Percentiles rank a stretch among this genome's conserved stretches.
Conservation (phyloP, 2,113 vertebrate species). For the Chionis minor region DNA sequence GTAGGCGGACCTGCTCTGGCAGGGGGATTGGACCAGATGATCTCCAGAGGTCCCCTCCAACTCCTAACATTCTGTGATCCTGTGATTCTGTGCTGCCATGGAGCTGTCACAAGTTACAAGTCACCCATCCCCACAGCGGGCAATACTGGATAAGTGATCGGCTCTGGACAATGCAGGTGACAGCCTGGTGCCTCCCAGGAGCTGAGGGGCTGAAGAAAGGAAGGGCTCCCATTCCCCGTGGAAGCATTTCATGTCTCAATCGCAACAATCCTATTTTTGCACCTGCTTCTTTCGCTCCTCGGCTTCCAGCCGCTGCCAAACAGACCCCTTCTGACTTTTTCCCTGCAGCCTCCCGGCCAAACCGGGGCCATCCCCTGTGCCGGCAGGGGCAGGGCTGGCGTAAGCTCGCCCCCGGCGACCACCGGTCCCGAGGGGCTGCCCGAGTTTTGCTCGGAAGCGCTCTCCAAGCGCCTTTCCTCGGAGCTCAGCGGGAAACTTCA, state of each 20-base stretch:
- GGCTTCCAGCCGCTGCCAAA: background rate
- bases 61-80: too few species aligned
- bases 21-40: too few species aligned
- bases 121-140: accelerated
- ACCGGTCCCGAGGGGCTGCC: background rate
- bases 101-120: background rate
- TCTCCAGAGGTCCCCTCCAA: too few species aligned
- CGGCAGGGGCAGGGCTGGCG: background rate
- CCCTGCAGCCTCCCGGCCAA: background rate
- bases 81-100: background rate
- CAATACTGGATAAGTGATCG: accelerated
- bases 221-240: background rate
- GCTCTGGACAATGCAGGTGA: background rate
- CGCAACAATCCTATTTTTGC: accelerated
- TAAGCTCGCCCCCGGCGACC: background rate
- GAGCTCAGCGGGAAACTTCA: background rate
- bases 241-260: background rate
- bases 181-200: background rate
- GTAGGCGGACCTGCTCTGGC: too few species aligned
- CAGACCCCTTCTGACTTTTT: too few species aligned
- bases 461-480: background rate
- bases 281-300: background rate
- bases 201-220: background rate
- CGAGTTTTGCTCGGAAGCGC: accelerated
- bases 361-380: accelerated